phyloP scores from a whole-genome alignment of 1,140 invertebrate genomes.

The Muscidifurax raptorellus region DNA sequence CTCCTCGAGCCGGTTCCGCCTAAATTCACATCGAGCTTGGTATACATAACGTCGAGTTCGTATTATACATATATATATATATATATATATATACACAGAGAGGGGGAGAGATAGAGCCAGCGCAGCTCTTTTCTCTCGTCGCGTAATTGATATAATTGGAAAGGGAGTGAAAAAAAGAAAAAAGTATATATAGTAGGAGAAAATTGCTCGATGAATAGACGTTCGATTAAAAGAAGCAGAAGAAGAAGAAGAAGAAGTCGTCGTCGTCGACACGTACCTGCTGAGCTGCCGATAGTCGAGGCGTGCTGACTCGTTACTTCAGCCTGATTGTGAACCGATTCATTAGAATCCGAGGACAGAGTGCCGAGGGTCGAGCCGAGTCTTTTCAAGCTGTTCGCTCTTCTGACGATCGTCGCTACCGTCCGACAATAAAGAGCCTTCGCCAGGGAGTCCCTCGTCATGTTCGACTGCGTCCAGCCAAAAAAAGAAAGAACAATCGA shows the following conservation, averaged over 20 bases:
- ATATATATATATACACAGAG: no score
- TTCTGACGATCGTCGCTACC: constrained; percentile 93
- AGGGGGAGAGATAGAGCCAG: background rate
- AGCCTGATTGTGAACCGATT: constrained; percentile 92
- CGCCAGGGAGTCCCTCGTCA: constrained; percentile 91
- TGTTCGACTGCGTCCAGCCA: constrained; percentile 79
- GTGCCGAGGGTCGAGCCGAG: constrained; percentile 92
- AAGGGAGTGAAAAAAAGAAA: background rate
- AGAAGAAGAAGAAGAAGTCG: background rate
- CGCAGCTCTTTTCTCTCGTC: background rate
- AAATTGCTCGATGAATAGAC: constrained; percentile 6
- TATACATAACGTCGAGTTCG: no score
- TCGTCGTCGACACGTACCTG: constrained; percentile 68
- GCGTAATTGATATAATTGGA: background rate
- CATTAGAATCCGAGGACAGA: constrained; percentile 92
- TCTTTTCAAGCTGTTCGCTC: constrained; percentile 93
- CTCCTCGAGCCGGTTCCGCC: constrained; percentile 88
- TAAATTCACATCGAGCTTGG: constrained; percentile 45
- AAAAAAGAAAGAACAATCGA: background rate
- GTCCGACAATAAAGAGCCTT: constrained; percentile 96
- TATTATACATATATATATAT: no score
- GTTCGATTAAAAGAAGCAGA: background rate
- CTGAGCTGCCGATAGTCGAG: constrained; percentile 85
- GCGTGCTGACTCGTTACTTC: constrained; percentile 91
- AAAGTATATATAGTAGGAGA: background rate